A percentile compares a stretch with the other conserved stretches of the same genome.
These are phyloP conservation scores for Halcyon badia DNA, from an alignment of 2,797 vertebrate genomes.

Conservation along the genomic window DNA sequence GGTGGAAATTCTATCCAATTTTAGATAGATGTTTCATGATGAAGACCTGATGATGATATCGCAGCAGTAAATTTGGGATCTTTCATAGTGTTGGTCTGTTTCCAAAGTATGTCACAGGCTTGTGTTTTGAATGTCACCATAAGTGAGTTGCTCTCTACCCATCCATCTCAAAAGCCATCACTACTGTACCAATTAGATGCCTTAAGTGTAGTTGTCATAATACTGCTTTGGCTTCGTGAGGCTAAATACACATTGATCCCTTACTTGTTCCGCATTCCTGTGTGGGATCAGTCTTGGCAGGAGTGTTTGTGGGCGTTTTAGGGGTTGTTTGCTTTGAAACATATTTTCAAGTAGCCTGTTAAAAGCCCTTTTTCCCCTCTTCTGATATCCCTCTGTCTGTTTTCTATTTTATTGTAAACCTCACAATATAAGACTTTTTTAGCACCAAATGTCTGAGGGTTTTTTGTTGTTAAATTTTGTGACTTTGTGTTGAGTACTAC, in stretches of 20 bases:
- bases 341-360: conserved; percentile 32
- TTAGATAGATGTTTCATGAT: conserved; percentile 68
- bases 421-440: neutral
- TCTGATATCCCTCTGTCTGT: neutral
- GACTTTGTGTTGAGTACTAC: neutral
- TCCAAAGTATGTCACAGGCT: conserved; percentile 63
- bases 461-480: conserved; percentile 1
- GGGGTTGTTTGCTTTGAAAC: neutral
- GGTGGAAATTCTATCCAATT: conserved; percentile 71
- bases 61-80: conserved; percentile 66
- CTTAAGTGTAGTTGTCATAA: conserved; percentile 3
- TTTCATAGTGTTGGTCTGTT: conserved; percentile 60
- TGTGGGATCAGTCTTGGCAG: neutral
- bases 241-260: neutral
- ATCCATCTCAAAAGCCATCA: conserved; percentile 46
- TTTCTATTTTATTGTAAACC: neutral
- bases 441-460: neutral
- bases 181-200: conserved; percentile 33
- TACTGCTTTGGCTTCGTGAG: neutral
- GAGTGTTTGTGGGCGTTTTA: neutral
- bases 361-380: neutral
- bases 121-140: conserved; percentile 67
- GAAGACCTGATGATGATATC: conserved; percentile 61
- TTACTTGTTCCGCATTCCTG: neutral
- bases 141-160: conserved; percentile 57